Percentiles rank a stretch among this genome's conserved stretches.
Evolutionary conservation across 2,888 invertebrate genomes (phyloP).

Genomic region (Doris montereyensis): DNA sequence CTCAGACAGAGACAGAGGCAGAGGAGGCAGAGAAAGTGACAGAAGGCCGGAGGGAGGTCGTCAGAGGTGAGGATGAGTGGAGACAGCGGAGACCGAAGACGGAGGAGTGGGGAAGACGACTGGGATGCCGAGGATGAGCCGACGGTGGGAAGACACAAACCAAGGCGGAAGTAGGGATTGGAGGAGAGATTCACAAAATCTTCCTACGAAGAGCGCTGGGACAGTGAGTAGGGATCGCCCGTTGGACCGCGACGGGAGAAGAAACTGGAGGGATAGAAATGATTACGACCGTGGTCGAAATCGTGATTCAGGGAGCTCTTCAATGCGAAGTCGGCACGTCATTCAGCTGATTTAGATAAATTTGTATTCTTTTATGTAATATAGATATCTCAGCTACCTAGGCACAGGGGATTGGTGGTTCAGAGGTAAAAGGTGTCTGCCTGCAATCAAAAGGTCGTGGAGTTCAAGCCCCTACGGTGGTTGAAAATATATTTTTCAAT

Average conservation of each 20-base stretch:
- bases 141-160: not conserved
- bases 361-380: too few species aligned
- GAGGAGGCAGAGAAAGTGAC: not conserved
- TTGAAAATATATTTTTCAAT: too few species aligned
- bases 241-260: not conserved
- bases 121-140: not conserved
- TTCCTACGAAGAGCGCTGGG: constrained; percentile 9
- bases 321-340: too few species aligned
- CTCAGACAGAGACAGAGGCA: constrained; percentile 36
- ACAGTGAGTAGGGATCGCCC: constrained; percentile 13
- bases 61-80: constrained; percentile 20
- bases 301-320: too few species aligned
- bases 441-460: too few species aligned
- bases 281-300: not conserved
- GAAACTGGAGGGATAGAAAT: not conserved
- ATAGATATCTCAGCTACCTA: too few species aligned
- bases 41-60: not conserved
- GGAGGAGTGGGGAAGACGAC: not conserved
- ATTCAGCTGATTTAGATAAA: too few species aligned
- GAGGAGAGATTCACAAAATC: constrained; percentile 1
- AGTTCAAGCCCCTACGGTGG: too few species aligned
- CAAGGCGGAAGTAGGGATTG: constrained; percentile 2
- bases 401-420: too few species aligned
- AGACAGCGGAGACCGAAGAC: not conserved
- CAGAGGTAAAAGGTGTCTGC: too few species aligned